Base-by-base conservation (phyloP, 2,113 vertebrate genomes). In the Arothron firmamentum region DNA sequence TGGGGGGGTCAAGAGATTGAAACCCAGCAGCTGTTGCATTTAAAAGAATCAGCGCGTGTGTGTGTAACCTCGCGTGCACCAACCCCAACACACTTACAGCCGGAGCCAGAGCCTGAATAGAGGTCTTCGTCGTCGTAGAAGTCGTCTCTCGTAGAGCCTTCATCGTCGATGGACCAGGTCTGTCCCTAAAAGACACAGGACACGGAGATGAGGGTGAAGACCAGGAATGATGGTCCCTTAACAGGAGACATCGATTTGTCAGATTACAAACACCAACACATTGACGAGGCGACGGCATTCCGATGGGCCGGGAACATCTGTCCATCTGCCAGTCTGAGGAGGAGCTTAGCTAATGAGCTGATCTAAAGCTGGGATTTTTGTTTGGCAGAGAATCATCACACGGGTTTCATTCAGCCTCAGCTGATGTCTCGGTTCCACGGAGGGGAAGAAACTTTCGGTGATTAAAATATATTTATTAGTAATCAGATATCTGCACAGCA, bases 71-170 rank as follows among this genome's bases (percentile, higher is more conserved):
- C 56, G 47, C 28, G 62, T 42, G 63, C 61, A 49, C 63, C 58
- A 9, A 53, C 49, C 58, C 20, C 47, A 41, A 69, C 52, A 83
- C 18, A 91, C 91, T 92, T 75, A 92, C 91, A 90, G 70, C 91
- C 91, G 56, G 91, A 92, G 52, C 91, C 91, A 0, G 91, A 92
- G 78, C 91, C 91, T 2, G 91, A 92, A 84, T 88, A 91, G 49
- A 89, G 82, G 72, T 92, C 91, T 61, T 92, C 91, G 2, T 92
- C 91, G 11, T 92, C 91, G 4, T 74, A 86, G 74, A 88, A 84
- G 4, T 85, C 90, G 23, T 89, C 83, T 67, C 74, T 79, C 28
- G 90, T 77, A 3, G 91, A 91, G n/a, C 85, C 78, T 65, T 92
- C 91, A 16, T 84, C 80, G 62, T 91, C 90, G 1, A 67, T 55